These are phyloP conservation scores for Dyspetes luteomarginatus DNA, from an alignment of 2,888 invertebrate species.

Conservation along the genomic window DNA sequence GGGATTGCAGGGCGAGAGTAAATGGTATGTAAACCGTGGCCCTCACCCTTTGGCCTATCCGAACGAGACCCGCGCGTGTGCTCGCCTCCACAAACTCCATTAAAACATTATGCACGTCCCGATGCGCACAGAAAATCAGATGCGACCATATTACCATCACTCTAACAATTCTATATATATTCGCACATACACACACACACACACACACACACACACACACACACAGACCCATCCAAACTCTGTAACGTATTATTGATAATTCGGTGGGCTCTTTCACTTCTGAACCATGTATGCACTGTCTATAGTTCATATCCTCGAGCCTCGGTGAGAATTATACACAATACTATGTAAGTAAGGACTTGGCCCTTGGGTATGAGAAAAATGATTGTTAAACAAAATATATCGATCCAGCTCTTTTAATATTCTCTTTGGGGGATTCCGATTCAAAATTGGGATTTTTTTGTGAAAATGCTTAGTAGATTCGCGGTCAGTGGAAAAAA, in stretches of 20 bases:
- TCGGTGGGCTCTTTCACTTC: constrained; percentile 39
- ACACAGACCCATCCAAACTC: neutral
- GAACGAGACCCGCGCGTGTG: constrained; percentile 68
- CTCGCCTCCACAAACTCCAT: constrained; percentile 82
- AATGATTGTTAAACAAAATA: too few relatives aligned
- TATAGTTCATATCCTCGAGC: neutral
- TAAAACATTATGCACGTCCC: constrained; percentile 83
- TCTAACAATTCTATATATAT: constrained; percentile 25
- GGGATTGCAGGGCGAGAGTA: constrained; percentile 81
- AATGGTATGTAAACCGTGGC: constrained; percentile 83
- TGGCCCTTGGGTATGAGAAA: constrained; percentile 1
- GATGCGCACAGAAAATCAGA: constrained; percentile 83
- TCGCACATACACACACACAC: neutral
- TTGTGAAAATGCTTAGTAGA: too few relatives aligned
- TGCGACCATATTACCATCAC: constrained; percentile 74
- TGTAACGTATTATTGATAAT: constrained; percentile 50
- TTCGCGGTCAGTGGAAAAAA: too few relatives aligned
- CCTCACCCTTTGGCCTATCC: constrained; percentile 77
- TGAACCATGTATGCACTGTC: constrained; percentile 27
- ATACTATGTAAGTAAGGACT: constrained; percentile 13
- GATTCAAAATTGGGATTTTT: too few relatives aligned
- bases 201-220: constrained; percentile 1
- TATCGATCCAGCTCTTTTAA: too few relatives aligned
- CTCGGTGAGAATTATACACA: constrained; percentile 23
- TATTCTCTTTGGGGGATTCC: too few relatives aligned